Percentiles rank a stretch among this genome's conserved stretches.
phyloP scores from a whole-genome alignment of 1,140 invertebrate genomes.

The Nebria ingens region DNA sequence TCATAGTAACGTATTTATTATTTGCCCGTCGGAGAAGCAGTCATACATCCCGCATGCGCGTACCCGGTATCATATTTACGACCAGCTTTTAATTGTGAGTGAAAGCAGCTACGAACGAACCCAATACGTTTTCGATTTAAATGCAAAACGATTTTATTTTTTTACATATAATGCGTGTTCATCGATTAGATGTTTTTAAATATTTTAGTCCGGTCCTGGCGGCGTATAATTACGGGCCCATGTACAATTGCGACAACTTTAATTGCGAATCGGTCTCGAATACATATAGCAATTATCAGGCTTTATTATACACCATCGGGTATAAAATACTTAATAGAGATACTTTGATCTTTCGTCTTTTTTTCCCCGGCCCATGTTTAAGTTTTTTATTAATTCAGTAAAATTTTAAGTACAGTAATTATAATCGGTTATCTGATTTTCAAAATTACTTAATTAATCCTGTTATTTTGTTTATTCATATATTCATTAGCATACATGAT shows the following conservation, averaged over 20 bases:
- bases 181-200: neutral
- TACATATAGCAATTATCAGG: neutral
- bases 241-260: neutral
- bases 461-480: no score
- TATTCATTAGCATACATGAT: no score
- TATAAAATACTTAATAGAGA: neutral
- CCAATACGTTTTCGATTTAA: slow-evolving; percentile 1
- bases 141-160: neutral
- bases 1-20: slow-evolving; percentile 1
- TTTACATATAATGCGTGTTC: neutral
- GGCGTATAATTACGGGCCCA: neutral
- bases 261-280: neutral
- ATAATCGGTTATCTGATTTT: no score
- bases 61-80: neutral
- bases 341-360: neutral
- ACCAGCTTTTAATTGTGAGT: slow-evolving; percentile 2
- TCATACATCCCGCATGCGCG: neutral
- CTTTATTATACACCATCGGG: neutral
- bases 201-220: neutral
- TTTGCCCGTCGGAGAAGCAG: neutral
- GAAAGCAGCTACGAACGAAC: neutral
- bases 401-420: no score
- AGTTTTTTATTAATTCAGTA: neutral
- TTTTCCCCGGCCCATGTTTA: neutral
- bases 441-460: no score